Evolutionary conservation across 2,888 invertebrate species (phyloP), one percentile per base, ranked within the genome.

Genomic region (Auanema freiburgensis): DNA sequence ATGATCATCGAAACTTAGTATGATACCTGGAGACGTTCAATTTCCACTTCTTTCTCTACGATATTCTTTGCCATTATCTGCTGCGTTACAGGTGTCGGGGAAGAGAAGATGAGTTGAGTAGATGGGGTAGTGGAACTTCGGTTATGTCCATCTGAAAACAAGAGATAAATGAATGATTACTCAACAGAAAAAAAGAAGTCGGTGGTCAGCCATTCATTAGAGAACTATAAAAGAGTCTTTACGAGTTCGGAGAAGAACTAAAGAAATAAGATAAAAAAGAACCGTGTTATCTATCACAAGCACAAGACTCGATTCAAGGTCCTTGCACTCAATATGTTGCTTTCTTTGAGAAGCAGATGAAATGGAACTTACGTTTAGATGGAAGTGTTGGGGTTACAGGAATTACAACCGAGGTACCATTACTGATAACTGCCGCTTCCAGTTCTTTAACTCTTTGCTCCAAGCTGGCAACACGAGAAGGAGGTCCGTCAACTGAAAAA

Each of bases 401-500:
- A 16, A 46, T 46, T 3, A 46, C 46, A 5, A 46, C 21, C 4
- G 46, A 46, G 16, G 46, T 46, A 10, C 46, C 33, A 8, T 33
- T 33, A 33, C 33, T 33, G 33, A 33, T 33, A 33, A 33, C 33
- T 5, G 33, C 33, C 3, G 33, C 33, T 33, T 33, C 33, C 8
- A 33, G 6, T 8, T 18, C 46, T 46, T 21, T 46, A 21, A 60
- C 60, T 23, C 60, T 53, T 25, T 60, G 60, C 24, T 60, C 51
- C 24, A 60, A 41, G 33, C 46, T 44, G 8, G 60, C 33, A n/a
- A 59, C 59, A 11, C 43, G 18, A 21, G 50, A 51, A 41, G 51
- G 60, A 60, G 50, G 49, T 21, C 60, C 60, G 55, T 60, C 60
- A 42, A 60, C 60, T 53, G 53, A 53, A 53, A 53, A 53, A 23